Evolutionary conservation across 2,113 vertebrate species (phyloP).

Genomic region (Aramus guarauna): DNA sequence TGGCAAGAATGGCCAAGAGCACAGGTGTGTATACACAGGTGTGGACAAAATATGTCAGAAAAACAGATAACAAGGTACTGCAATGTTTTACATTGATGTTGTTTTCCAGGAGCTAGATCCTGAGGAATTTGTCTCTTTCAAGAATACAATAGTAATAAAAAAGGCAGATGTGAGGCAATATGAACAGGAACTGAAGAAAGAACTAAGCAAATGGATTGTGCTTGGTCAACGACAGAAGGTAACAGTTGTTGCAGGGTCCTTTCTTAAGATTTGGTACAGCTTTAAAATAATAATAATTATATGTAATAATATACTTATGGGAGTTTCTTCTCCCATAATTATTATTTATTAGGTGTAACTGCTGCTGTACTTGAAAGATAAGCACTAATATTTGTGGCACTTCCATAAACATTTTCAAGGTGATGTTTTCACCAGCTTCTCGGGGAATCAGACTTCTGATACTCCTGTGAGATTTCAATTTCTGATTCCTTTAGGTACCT

Average conservation of each 20-base stretch:
- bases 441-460: not conserved
- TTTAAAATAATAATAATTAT: not conserved
- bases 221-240: conserved; percentile 59
- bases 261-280: not conserved
- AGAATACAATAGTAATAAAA: conserved; percentile 73
- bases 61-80: not conserved
- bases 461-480: not conserved
- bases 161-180: conserved; percentile 69
- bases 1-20: conserved; percentile 59
- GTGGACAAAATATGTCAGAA: not conserved
- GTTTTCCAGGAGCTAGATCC: conserved; percentile 70
- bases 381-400: not conserved
- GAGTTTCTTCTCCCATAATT: not conserved
- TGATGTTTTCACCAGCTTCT: not conserved
- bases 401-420: not conserved
- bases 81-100: not conserved
- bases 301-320: not conserved
- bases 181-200: conserved; percentile 68
- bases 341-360: not conserved
- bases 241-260: not conserved
- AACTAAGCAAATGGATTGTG: conserved; percentile 65
- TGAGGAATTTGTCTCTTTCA: conserved; percentile 67
- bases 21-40: conserved; percentile 41
- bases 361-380: not conserved
- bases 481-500: not conserved